Conservation (phyloP, 2,113 vertebrate species). For the Hippocampus mohnikei region DNA sequence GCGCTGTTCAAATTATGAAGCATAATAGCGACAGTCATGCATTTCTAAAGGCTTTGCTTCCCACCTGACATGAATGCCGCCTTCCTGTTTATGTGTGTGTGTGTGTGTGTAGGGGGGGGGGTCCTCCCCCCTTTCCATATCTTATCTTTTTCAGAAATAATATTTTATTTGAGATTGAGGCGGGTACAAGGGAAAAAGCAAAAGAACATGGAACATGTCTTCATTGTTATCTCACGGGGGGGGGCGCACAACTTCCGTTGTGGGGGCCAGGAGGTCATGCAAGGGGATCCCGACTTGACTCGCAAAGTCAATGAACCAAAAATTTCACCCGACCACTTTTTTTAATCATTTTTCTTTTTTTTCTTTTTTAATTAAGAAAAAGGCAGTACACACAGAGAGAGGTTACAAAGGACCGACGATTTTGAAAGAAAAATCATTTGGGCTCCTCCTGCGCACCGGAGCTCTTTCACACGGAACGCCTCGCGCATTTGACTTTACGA, state of each 20-base stretch:
- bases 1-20: slow-evolving; percentile 72
- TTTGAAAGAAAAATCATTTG: slow-evolving; percentile 59
- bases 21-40: slow-evolving; percentile 65
- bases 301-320: slow-evolving; percentile 47
- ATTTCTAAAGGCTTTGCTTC: slow-evolving; percentile 53
- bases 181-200: slow-evolving; percentile 71
- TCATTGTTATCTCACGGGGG: slow-evolving; percentile 63
- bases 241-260: slow-evolving; percentile 60
- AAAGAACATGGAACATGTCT: slow-evolving; percentile 66
- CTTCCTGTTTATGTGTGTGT: neutral
- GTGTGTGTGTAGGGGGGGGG: too few species aligned
- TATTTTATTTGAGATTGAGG: slow-evolving; percentile 74
- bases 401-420: slow-evolving; percentile 76
- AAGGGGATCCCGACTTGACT: slow-evolving; percentile 20
- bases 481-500: slow-evolving; percentile 58
- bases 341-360: slow-evolving; percentile 63
- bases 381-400: slow-evolving; percentile 71
- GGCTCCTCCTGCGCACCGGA: slow-evolving; percentile 38
- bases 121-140: slow-evolving; percentile 13
- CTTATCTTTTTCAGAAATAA: slow-evolving; percentile 75
- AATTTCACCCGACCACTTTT: slow-evolving; percentile 67
- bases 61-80: slow-evolving; percentile 46
- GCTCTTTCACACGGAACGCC: slow-evolving; percentile 41
- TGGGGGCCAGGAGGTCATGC: slow-evolving; percentile 66
- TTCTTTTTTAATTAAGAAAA: slow-evolving; percentile 73